These are phyloP conservation scores for Cordilura impudica DNA, from an alignment of 2,888 invertebrate genomes.

Conservation along the genomic window DNA sequence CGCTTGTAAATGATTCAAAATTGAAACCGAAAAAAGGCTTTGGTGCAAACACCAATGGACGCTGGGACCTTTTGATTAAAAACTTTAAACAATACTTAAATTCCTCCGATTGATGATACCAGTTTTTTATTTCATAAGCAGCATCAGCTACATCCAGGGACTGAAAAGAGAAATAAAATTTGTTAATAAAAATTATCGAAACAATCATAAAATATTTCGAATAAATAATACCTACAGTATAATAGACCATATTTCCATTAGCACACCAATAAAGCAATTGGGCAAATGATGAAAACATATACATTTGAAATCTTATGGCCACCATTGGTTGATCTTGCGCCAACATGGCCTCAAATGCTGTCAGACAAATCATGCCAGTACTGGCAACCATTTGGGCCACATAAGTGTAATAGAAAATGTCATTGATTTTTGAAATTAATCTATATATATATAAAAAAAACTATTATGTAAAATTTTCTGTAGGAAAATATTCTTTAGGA, in stretches of 20 bases:
- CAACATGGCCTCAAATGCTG: conserved; percentile 71
- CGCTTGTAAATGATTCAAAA: conserved; percentile 71
- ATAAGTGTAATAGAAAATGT: conserved; percentile 68
- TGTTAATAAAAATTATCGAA: neutral
- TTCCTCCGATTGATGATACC: conserved; percentile 65
- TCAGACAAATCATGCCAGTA: conserved; percentile 71
- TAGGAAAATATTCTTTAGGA: no score
- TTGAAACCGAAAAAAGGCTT: conserved; percentile 70
- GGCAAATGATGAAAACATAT: conserved; percentile 67
- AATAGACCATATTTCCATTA: conserved; percentile 68
- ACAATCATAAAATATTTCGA: neutral
- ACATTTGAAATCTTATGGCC: conserved; percentile 70
- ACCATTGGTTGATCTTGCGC: conserved; percentile 67
- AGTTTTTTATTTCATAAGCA: conserved; percentile 69
- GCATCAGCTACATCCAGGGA: conserved; percentile 71
- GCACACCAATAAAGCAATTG: conserved; percentile 73
- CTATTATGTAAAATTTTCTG: neutral
- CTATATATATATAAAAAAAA: conserved; percentile 37
- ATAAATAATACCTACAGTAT: conserved; percentile 64
- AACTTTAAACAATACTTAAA: conserved; percentile 70
- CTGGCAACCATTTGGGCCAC: conserved; percentile 71
- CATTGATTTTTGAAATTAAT: conserved; percentile 66
- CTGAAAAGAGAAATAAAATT: conserved; percentile 60
- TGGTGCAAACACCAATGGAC: conserved; percentile 69
- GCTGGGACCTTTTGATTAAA: conserved; percentile 71